phyloP scores from a whole-genome alignment of 2,113 vertebrate species.

The Vidua macroura region DNA sequence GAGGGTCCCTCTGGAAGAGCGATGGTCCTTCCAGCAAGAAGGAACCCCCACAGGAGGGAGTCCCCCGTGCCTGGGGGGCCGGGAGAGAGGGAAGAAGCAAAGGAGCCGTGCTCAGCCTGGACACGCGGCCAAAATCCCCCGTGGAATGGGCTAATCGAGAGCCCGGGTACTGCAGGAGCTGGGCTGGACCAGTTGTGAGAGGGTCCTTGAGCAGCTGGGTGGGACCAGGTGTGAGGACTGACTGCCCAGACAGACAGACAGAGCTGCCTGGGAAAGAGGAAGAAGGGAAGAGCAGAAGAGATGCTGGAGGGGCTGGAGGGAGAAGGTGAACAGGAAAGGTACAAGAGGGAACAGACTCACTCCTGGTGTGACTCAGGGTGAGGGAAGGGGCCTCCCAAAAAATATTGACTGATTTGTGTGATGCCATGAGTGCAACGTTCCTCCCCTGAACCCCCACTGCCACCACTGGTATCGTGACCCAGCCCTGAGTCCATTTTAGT shows the following conservation, averaged over 20 bases:
- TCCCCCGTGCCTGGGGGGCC: background rate
- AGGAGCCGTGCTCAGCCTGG: background rate
- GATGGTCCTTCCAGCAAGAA: background rate
- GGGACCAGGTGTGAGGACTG: background rate
- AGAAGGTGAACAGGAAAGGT: background rate
- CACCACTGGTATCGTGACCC: background rate
- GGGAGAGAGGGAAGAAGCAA: fast-evolving
- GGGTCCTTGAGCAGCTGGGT: background rate
- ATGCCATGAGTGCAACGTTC: too few relatives aligned
- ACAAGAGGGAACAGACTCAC: background rate
- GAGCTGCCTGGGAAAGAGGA: background rate
- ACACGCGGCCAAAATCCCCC: fast-evolving
- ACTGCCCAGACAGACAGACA: background rate
- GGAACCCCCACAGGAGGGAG: fast-evolving
- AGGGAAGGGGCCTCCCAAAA: background rate
- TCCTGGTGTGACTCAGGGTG: too few relatives aligned
- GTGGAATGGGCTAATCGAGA: background rate
- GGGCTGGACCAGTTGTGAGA: background rate
- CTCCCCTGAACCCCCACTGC: background rate
- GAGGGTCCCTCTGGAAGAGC: background rate
- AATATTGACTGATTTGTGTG: fast-evolving
- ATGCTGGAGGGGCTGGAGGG: background rate
- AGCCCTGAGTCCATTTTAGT: fast-evolving
- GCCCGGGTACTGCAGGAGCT: background rate
- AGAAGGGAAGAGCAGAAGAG: background rate